phyloP scores from a whole-genome alignment of 2,113 vertebrate genomes.

The Crotophaga sulcirostris region DNA sequence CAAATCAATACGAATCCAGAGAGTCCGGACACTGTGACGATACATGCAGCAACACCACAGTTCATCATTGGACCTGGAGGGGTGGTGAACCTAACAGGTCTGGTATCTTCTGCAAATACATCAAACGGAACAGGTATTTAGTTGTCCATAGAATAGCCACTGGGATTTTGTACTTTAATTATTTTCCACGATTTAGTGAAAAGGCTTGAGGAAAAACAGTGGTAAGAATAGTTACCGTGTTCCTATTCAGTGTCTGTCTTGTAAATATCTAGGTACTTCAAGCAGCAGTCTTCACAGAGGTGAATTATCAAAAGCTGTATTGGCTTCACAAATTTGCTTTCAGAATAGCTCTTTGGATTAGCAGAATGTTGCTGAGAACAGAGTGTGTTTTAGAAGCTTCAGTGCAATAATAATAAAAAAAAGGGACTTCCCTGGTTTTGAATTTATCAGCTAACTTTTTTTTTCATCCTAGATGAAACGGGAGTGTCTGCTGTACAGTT shows the following conservation, averaged over 20 bases:
- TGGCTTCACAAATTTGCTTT: not conserved
- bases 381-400: not conserved
- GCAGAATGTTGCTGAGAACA: not conserved
- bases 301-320: not conserved
- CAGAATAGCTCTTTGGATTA: not conserved
- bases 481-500: conserved; percentile 86
- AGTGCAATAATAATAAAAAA: not conserved
- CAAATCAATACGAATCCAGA: conserved; percentile 90
- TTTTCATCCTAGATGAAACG: conserved; percentile 75
- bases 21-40: conserved; percentile 87
- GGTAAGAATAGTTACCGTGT: conserved; percentile 42
- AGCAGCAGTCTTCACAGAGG: not conserved
- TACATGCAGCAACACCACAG: conserved; percentile 85
- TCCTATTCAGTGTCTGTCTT: not conserved
- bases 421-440: not conserved
- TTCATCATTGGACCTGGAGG: conserved; percentile 90
- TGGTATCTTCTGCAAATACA: conserved; percentile 77
- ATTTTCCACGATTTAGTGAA: conserved; percentile 31
- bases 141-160: conserved; percentile 43
- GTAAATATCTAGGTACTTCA: not conserved
- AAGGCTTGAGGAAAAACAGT: conserved; percentile 30
- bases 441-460: not conserved
- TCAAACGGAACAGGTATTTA: conserved; percentile 71
- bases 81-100: conserved; percentile 87
- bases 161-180: conserved; percentile 48